Percentiles rank a stretch among this genome's conserved stretches.
Evolutionary conservation across 2,888 invertebrate genomes (phyloP).

Genomic region (Auanema freiburgensis): DNA sequence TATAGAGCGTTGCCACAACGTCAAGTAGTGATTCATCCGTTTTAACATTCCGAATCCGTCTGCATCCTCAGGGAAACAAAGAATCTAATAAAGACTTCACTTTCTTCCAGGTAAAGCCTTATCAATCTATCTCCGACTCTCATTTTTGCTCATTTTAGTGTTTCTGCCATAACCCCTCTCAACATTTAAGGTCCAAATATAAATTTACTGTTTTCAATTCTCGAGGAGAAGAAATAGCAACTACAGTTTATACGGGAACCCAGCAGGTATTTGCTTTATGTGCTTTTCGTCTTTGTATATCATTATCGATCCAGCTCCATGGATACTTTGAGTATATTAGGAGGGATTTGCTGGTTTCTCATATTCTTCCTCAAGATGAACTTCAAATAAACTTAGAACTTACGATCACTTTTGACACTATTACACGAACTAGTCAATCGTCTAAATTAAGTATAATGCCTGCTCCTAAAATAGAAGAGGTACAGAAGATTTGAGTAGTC

Average conservation of each 20-base stretch:
- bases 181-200: conserved; percentile 55
- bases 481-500: conserved; percentile 17
- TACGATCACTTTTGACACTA: conserved; percentile 60
- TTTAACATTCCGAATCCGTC: conserved; percentile 56
- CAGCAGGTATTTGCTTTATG: conserved; percentile 51
- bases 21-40: not conserved
- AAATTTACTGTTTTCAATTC: conserved; percentile 61
- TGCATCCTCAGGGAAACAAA: conserved; percentile 65
- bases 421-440: conserved; percentile 53
- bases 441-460: conserved; percentile 23
- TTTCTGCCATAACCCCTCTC: conserved; percentile 28
- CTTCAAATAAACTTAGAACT: conserved; percentile 56
- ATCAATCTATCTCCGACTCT: not conserved
- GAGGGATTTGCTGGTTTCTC: conserved; percentile 56
- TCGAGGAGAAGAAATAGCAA: conserved; percentile 60
- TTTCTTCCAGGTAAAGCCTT: conserved; percentile 58
- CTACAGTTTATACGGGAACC: conserved; percentile 64
- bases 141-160: conserved; percentile 25
- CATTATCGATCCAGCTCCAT: conserved; percentile 47
- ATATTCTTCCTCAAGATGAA: conserved; percentile 54
- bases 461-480: conserved; percentile 37
- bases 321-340: conserved; percentile 64
- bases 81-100: conserved; percentile 64
- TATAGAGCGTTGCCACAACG: not conserved
- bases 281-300: not conserved